Conservation (phyloP, 2,888 invertebrate genomes). For the Aporophyla nigra region DNA sequence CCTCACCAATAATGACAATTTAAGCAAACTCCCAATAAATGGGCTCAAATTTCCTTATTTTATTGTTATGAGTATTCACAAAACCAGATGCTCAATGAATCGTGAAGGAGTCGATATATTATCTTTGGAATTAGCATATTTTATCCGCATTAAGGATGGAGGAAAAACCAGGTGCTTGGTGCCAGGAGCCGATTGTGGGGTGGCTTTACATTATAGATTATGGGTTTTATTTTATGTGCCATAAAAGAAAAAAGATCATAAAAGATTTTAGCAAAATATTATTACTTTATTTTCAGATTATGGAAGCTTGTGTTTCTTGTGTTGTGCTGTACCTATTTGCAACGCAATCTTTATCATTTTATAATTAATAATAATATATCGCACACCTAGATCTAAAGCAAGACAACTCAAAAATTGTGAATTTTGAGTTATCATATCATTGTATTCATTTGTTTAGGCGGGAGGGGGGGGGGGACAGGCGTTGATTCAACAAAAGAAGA, state of each 20-base stretch:
- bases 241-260: no score
- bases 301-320: not conserved
- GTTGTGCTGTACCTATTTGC: no score
- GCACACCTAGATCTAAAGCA: no score
- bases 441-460: no score
- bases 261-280: not conserved
- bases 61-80: slow-evolving; percentile 2
- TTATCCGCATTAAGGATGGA: slow-evolving; percentile 10
- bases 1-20: not conserved
- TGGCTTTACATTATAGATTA: slow-evolving; percentile 5
- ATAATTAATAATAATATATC: no score
- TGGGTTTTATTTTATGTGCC: not conserved
- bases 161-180: slow-evolving; percentile 16
- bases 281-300: not conserved
- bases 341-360: no score
- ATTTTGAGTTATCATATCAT: no score
- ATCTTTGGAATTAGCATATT: slow-evolving; percentile 33
- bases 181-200: not conserved
- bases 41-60: not conserved
- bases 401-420: no score
- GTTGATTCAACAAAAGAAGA: no score
- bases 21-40: not conserved
- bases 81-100: slow-evolving; percentile 23
- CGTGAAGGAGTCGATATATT: slow-evolving; percentile 29
- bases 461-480: no score